A percentile compares a stretch with the other conserved stretches of the same genome.
phyloP scores from a whole-genome alignment of 2,113 vertebrate species.

The Ophthalmolycus amberensis region DNA sequence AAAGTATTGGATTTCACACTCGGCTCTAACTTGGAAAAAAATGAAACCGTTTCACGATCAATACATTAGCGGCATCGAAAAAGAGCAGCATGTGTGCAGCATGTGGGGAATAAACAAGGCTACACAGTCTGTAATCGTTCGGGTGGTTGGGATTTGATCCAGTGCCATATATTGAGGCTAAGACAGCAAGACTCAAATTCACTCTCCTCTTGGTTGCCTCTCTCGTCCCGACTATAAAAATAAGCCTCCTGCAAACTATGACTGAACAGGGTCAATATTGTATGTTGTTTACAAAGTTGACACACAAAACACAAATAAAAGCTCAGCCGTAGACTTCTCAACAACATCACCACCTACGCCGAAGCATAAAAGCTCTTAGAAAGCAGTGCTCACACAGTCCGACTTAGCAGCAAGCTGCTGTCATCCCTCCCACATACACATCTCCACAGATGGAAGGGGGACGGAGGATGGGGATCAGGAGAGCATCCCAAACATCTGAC shows the following conservation, averaged over 20 bases:
- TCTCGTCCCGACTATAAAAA: background rate
- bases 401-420: slow-evolving; percentile 23
- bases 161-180: background rate
- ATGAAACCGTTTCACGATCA: background rate
- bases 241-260: background rate
- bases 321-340: slow-evolving; percentile 22
- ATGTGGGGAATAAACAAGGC: no score
- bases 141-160: no score
- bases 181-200: background rate
- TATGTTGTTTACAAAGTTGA: slow-evolving; percentile 12
- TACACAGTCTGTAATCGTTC: no score
- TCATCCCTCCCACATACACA: slow-evolving; percentile 35
- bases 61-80: slow-evolving; percentile 4
- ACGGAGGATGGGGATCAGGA: slow-evolving; percentile 34
- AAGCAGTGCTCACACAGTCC: slow-evolving; percentile 22
- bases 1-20: slow-evolving; percentile 32
- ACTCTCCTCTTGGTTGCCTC: background rate
- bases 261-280: background rate
- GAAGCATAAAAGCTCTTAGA: slow-evolving; percentile 26
- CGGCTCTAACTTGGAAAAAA: background rate
- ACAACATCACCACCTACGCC: slow-evolving; percentile 44
- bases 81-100: no score
- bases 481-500: slow-evolving; percentile 29
- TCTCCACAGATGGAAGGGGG: slow-evolving; percentile 17
- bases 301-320: slow-evolving; percentile 32